Conservation (phyloP, 64 coral and sea anemone genomes). For the Hydrozoanthus tunicans region DNA sequence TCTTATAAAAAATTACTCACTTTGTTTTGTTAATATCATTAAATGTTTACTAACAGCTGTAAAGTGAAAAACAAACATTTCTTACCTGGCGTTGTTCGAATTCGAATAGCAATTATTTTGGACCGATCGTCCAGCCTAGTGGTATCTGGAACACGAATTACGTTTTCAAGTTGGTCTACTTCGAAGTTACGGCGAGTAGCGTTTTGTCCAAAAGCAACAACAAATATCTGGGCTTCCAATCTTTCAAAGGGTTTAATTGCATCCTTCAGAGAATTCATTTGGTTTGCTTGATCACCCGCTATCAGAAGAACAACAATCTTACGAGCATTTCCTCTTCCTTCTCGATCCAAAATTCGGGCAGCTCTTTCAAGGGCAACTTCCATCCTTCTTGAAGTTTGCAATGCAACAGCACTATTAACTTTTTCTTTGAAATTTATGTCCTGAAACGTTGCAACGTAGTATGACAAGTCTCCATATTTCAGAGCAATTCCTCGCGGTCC, state of each 20-base stretch:
- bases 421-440: constrained; percentile 56
- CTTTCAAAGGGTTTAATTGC: constrained; percentile 30
- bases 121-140: constrained; percentile 34
- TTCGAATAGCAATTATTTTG: constrained; percentile 44
- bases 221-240: constrained; percentile 57
- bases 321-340: constrained; percentile 28
- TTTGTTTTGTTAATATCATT: no score
- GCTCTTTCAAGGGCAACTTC: constrained; percentile 58
- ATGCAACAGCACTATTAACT: constrained; percentile 17
- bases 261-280: neutral
- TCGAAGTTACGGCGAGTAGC: neutral
- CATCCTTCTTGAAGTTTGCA: constrained; percentile 64
- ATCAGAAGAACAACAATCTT: constrained; percentile 77
- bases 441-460: constrained; percentile 12
- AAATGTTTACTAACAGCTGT: no score
- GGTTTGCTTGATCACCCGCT: constrained; percentile 56
- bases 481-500: constrained; percentile 58
- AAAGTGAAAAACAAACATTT: neutral
- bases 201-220: constrained; percentile 59
- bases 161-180: constrained; percentile 30
- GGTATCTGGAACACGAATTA: constrained; percentile 45
- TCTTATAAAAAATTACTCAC: no score
- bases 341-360: constrained; percentile 15
- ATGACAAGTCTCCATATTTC: constrained; percentile 26
- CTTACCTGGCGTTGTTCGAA: constrained; percentile 55